phyloP scores from a whole-genome alignment of 1,140 invertebrate genomes.

The Dendroctonus valens region DNA sequence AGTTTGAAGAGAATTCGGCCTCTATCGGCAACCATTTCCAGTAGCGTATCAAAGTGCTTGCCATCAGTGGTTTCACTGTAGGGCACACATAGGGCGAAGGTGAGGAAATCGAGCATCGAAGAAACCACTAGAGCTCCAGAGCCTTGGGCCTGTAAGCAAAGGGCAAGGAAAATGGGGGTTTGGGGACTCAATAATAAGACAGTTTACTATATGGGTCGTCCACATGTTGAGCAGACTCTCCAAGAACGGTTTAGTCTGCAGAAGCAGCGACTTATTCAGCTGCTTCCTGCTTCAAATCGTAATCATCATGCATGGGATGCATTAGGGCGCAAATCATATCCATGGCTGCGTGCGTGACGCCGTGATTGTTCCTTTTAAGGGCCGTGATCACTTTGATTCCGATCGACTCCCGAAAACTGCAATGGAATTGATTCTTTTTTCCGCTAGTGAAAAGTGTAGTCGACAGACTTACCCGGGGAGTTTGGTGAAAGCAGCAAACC shows the following conservation, averaged over 20 bases:
- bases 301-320: conserved; percentile 98
- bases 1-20: conserved; percentile 90
- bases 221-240: conserved; percentile 94
- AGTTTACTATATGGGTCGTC: conserved; percentile 86
- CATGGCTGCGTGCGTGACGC: conserved; percentile 92
- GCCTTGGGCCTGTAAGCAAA: conserved; percentile 63
- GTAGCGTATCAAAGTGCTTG: conserved; percentile 91
- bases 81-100: conserved; percentile 97
- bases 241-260: conserved; percentile 90
- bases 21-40: conserved; percentile 90
- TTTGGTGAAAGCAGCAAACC: conserved; percentile 93
- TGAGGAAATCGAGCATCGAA: conserved; percentile 97
- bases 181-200: not conserved
- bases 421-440: not conserved
- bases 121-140: conserved; percentile 81
- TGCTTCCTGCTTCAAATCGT: conserved; percentile 94
- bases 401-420: conserved; percentile 85
- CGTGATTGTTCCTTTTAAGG: conserved; percentile 84
- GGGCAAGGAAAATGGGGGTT: not conserved
- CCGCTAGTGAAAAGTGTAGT: not conserved
- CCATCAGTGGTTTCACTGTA: conserved; percentile 99
- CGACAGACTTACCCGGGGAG: conserved; percentile 68
- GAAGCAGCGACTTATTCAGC: conserved; percentile 92
- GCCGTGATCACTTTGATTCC: conserved; percentile 89
- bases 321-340: conserved; percentile 97